Base-by-base conservation (phyloP, 2,797 vertebrate species). In the Emydoidea blandingii region DNA sequence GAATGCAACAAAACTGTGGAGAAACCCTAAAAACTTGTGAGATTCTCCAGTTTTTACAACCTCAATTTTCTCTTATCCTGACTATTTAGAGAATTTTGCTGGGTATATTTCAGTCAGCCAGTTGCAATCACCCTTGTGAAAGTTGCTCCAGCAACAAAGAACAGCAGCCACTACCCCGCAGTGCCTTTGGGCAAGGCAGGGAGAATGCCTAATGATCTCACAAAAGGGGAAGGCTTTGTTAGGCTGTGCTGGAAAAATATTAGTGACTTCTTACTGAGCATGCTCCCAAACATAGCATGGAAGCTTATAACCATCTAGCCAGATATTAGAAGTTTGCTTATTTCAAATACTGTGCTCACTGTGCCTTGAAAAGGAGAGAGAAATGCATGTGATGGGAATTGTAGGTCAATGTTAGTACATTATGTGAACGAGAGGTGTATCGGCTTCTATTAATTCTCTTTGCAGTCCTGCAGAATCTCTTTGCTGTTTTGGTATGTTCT, bases 151-250 rank as follows among this genome's bases (percentile, higher is more conserved):
- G 41, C 23, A 41, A 34, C 31, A 65, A n/a, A 65, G 31, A 65
- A 8, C 59, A 65, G 59, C 31, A 65, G 34, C 15, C 31, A n/a
- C 59, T 65, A 18, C 31, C 59, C 68, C 68, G 11, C 68, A 5
- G n/a, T 74, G 68, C 37, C 54, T 88, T 84, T 91, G 85, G 57
- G 81, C 7, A 92, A 44, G 10, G 53, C 49, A 78, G 91, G 80
- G 34, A 88, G 50, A 92, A 91, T 11, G 83, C 72, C 53, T 68
- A n/a, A 68, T n/a, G 41, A 96, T 83, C 92, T 94, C 83, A 94
- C n/a, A 86, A 41, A 25, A 23, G 72, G 6, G 34, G n/a, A 93
- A 92, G 88, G 80, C 44, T 65, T 95, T 88, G 85, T 1, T 10
- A 94, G 93, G 49, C 2, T n/a, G 80, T 90, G 78, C 52, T 62